These are phyloP conservation scores for Blastobasis lacticolella DNA, from an alignment of 2,888 invertebrate genomes.

Conservation along the genomic window DNA sequence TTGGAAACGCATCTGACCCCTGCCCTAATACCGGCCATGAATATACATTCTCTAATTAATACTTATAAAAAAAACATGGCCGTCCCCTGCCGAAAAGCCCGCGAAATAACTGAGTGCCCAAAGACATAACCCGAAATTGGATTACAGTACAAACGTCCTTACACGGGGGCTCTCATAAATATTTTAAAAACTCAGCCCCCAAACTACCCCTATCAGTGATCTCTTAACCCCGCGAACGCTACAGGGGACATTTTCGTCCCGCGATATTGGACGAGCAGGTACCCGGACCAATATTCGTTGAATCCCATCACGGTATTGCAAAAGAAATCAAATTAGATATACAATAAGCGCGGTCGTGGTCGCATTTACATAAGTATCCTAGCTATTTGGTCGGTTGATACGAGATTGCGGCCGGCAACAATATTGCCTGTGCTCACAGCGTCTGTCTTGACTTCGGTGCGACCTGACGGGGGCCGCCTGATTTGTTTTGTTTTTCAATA, in stretches of 20 bases:
- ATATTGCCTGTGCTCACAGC: constrained; percentile 56
- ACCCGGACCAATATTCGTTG: constrained; percentile 53
- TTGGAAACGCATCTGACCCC: background rate
- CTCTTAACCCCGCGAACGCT: constrained; percentile 58
- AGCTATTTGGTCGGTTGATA: constrained; percentile 67
- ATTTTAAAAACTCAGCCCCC: constrained; percentile 63
- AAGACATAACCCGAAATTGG: constrained; percentile 73
- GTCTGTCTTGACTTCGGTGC: constrained; percentile 29
- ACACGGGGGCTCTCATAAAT: constrained; percentile 63
- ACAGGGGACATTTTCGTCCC: constrained; percentile 40
- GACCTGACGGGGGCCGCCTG: constrained; percentile 30
- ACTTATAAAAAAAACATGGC: constrained; percentile 42
- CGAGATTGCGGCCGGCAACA: constrained; percentile 64
- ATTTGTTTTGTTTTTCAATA: constrained; percentile 26
- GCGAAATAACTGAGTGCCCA: constrained; percentile 64
- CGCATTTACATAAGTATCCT: constrained; percentile 71
- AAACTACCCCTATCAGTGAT: constrained; percentile 61
- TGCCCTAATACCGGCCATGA: constrained; percentile 19
- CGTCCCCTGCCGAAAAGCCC: constrained; percentile 48
- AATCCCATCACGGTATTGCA: constrained; percentile 66
- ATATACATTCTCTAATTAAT: constrained; percentile 59
- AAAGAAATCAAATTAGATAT: constrained; percentile 73
- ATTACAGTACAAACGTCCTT: constrained; percentile 57
- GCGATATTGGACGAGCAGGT: constrained; percentile 62
- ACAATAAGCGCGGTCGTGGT: constrained; percentile 68